phyloP scores from a whole-genome alignment of 2,113 vertebrate genomes.

The Setophaga coronata region DNA sequence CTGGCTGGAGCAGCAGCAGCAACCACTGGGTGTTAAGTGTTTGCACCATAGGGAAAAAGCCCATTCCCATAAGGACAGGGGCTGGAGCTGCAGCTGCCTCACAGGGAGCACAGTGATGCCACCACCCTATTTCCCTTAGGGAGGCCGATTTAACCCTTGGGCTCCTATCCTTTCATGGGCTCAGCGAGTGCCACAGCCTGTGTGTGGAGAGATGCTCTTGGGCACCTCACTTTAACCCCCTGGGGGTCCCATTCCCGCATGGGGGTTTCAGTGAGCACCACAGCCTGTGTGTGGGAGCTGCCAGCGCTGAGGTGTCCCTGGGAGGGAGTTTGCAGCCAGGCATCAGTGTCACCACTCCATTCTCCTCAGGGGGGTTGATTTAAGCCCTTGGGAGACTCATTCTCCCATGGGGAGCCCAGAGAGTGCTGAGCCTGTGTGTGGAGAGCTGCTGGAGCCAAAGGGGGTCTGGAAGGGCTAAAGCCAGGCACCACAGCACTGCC shows the following conservation, averaged over 20 bases:
- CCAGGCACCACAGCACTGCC: neutral
- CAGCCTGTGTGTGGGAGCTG: neutral
- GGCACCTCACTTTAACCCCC: neutral
- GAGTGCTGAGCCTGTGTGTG: neutral
- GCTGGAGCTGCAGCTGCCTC: neutral
- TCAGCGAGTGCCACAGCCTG: neutral
- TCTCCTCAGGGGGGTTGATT: neutral
- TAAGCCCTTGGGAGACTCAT: neutral
- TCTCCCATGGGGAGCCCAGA: neutral
- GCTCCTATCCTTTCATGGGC: neutral
- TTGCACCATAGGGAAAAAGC: neutral
- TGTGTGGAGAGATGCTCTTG: neutral
- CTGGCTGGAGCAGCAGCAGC: neutral
- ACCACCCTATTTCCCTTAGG: neutral
- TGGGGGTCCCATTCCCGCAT: neutral
- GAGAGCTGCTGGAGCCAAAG: neutral
- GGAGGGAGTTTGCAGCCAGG: neutral
- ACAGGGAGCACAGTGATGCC: neutral
- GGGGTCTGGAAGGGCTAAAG: neutral
- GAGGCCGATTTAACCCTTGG: neutral
- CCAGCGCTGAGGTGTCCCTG: accelerated
- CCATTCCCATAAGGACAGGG: neutral
- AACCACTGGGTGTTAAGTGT: accelerated
- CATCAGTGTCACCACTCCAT: neutral
- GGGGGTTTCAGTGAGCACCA: neutral